Percentiles rank a stretch among this genome's conserved stretches.
Conservation (phyloP, 2,797 vertebrate genomes). For the Poeciliopsis presidionis region DNA sequence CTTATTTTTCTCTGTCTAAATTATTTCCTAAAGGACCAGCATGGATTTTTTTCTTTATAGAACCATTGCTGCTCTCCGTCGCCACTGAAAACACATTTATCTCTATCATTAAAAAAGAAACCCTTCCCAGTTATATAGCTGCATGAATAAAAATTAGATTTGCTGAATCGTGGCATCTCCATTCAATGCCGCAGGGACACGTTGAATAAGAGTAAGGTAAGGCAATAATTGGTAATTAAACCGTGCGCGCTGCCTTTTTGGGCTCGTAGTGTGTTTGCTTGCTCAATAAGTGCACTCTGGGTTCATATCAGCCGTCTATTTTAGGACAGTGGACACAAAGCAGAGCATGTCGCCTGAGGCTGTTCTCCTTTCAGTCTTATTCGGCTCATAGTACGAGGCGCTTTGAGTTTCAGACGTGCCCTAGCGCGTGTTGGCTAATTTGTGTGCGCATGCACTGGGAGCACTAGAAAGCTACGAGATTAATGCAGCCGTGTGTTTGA, state of each 20-base stretch:
- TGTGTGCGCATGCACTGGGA: slow-evolving; percentile 26
- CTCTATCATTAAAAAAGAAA: not conserved
- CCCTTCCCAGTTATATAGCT: not conserved
- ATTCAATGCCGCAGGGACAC: slow-evolving; percentile 10
- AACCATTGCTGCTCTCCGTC: not conserved
- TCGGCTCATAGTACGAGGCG: slow-evolving; percentile 46
- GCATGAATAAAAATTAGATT: slow-evolving; percentile 10
- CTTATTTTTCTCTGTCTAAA: not conserved
- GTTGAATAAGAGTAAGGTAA: slow-evolving; percentile 24
- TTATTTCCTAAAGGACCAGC: not conserved
- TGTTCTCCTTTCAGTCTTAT: slow-evolving; percentile 39
- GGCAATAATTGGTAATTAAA: slow-evolving; percentile 38
- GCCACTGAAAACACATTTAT: not conserved
- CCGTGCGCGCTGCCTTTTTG: slow-evolving; percentile 15
- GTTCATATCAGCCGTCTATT: slow-evolving; percentile 44
- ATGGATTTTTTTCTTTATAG: not conserved
- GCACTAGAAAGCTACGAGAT: slow-evolving; percentile 58
- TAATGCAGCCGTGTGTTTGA: slow-evolving; percentile 70
- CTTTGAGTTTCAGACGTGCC: slow-evolving; percentile 45
- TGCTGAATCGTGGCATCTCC: slow-evolving; percentile 8
- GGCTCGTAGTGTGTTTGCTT: slow-evolving; percentile 27
- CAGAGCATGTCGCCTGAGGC: slow-evolving; percentile 55
- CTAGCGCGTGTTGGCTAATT: slow-evolving; percentile 24
- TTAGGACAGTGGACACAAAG: slow-evolving; percentile 42
- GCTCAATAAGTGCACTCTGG: slow-evolving; percentile 58